phyloP scores from a whole-genome alignment of 2,888 invertebrate species.

The Hecatera dysodea region DNA sequence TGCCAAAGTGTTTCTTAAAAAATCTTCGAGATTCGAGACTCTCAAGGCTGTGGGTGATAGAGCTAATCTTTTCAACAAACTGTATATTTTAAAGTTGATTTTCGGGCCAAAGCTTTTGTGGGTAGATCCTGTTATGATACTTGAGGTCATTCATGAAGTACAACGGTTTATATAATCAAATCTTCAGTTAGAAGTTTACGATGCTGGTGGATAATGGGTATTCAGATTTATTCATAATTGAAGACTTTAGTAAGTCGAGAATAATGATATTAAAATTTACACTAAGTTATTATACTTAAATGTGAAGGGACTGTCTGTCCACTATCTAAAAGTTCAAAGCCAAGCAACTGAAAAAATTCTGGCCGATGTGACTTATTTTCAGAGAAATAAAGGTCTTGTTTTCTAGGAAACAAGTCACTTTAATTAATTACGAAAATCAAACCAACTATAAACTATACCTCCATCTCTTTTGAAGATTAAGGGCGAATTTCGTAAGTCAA shows the following conservation, averaged over 20 bases:
- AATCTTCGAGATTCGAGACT: constrained; percentile 45
- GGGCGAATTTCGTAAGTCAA: too few relatives aligned
- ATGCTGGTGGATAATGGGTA: constrained; percentile 28
- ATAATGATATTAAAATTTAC: constrained; percentile 22
- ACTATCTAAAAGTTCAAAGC: neutral
- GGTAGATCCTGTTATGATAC: constrained; percentile 41
- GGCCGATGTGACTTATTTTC: too few relatives aligned
- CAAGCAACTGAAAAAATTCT: neutral
- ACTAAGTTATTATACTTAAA: constrained; percentile 19
- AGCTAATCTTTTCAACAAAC: constrained; percentile 66
- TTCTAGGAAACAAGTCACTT: too few relatives aligned
- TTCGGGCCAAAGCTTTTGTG: constrained; percentile 33
- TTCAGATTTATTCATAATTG: constrained; percentile 56
- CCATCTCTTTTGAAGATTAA: too few relatives aligned
- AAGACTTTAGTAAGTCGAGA: constrained; percentile 33
- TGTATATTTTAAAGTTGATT: constrained; percentile 66
- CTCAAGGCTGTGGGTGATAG: constrained; percentile 57
- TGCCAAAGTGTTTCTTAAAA: constrained; percentile 65
- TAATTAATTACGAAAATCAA: too few relatives aligned
- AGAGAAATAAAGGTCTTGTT: too few relatives aligned
- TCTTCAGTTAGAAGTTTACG: constrained; percentile 41
- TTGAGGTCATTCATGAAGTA: constrained; percentile 33
- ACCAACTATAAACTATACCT: too few relatives aligned
- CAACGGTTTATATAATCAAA: constrained; percentile 54
- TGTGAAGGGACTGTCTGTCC: neutral